Conservation (phyloP, 2,888 invertebrate genomes). For the Dynastes maya region DNA sequence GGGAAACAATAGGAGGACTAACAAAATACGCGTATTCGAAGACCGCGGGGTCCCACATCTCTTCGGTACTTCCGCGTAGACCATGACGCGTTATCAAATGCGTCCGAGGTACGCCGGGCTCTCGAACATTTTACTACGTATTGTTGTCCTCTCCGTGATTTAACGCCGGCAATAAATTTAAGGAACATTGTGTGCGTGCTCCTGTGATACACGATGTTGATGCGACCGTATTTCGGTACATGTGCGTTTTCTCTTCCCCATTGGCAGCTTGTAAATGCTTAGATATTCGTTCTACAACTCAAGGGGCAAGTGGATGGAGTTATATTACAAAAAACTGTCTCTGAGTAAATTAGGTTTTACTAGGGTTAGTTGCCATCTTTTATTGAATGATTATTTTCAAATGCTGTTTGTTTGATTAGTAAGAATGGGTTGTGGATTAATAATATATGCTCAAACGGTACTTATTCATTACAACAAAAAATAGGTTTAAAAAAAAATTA, state of each 20-base stretch:
- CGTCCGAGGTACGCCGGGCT: slow-evolving; percentile 57
- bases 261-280: neutral
- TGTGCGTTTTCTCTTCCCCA: slow-evolving; percentile 5
- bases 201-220: slow-evolving; percentile 20
- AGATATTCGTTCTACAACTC: neutral
- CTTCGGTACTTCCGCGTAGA: slow-evolving; percentile 28
- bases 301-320: neutral
- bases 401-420: no score
- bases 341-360: no score
- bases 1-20: slow-evolving; percentile 53
- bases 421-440: no score
- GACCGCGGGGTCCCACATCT: slow-evolving; percentile 18
- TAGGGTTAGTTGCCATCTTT: no score
- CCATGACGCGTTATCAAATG: slow-evolving; percentile 61
- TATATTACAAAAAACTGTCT: no score
- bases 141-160: slow-evolving; percentile 64
- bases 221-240: slow-evolving; percentile 4
- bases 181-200: slow-evolving; percentile 55
- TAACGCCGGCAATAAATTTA: slow-evolving; percentile 63
- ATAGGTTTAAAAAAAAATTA: no score
- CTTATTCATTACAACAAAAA: no score
- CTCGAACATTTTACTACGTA: slow-evolving; percentile 58
- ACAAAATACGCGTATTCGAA: slow-evolving; percentile 32
- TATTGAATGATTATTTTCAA: no score
- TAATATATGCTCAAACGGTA: no score